These are phyloP conservation scores for Spisula subtruncata DNA, from an alignment of 2,888 invertebrate species.

Conservation along the genomic window DNA sequence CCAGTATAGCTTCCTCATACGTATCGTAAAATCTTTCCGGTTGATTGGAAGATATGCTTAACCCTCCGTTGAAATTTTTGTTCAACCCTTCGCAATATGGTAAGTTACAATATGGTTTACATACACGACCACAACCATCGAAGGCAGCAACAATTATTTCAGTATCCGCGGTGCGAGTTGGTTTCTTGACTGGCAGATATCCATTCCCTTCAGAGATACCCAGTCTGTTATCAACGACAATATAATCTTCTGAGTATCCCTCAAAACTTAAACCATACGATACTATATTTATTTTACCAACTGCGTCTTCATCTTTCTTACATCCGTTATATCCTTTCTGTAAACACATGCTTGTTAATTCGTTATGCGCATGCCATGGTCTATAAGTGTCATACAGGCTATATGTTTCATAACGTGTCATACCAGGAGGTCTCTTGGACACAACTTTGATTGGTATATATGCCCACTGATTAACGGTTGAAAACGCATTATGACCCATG, in stretches of 20 bases:
- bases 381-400: slow-evolving; percentile 42
- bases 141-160: slow-evolving; percentile 62
- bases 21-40: slow-evolving; percentile 56
- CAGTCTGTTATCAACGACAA: slow-evolving; percentile 61
- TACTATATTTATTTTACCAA: slow-evolving; percentile 60
- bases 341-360: slow-evolving; percentile 20
- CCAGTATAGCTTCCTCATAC: slow-evolving; percentile 54
- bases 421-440: slow-evolving; percentile 43
- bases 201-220: slow-evolving; percentile 54
- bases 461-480: slow-evolving; percentile 26
- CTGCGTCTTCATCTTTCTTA: slow-evolving; percentile 35
- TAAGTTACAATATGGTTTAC: slow-evolving; percentile 55
- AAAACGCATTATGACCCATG: background rate
- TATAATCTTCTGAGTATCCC: slow-evolving; percentile 52
- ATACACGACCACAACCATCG: slow-evolving; percentile 64
- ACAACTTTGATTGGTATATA: slow-evolving; percentile 61
- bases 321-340: slow-evolving; percentile 50
- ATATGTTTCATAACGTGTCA: slow-evolving; percentile 31
- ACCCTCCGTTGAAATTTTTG: slow-evolving; percentile 50
- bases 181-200: slow-evolving; percentile 51
- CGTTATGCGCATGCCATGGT: background rate
- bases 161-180: slow-evolving; percentile 9
- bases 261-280: slow-evolving; percentile 61
- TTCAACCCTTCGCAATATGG: background rate
- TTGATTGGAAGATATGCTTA: slow-evolving; percentile 38